Percentiles rank a stretch among this genome's conserved stretches.
phyloP scores from a whole-genome alignment of 2,888 invertebrate genomes.

The Julus scandinavius region DNA sequence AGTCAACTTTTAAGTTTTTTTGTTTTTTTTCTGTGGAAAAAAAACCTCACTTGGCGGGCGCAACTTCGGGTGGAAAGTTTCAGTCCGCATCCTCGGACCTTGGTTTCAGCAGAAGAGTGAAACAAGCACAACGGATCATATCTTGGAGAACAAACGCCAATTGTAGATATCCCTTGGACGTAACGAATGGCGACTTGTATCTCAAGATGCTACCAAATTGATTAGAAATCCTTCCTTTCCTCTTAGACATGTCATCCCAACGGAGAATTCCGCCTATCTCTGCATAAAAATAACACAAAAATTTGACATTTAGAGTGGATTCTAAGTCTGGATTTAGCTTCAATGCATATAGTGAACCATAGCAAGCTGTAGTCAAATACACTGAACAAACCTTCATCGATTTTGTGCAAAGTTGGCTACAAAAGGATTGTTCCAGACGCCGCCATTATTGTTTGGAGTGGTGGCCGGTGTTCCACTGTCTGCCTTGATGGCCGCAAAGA shows the following conservation, averaged over 20 bases:
- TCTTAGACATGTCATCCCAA: background rate
- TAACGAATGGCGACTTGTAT: background rate
- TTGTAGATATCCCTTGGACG: background rate
- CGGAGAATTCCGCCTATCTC: background rate
- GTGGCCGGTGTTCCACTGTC: conserved; percentile 16
- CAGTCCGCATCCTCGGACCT: background rate
- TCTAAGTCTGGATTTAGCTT: background rate
- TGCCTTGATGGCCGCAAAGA: conserved; percentile 70
- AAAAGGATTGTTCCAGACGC: conserved; percentile 48
- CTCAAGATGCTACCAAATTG: background rate
- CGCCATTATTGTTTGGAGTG: background rate
- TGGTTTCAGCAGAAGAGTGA: background rate
- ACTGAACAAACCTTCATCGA: conserved; percentile 41
- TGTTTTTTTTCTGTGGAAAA: background rate
- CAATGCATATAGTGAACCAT: background rate
- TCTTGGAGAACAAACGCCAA: background rate
- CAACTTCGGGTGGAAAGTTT: background rate
- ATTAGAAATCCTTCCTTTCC: background rate
- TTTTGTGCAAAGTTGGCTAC: conserved; percentile 36
- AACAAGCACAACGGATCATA: background rate
- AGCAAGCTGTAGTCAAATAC: no score
- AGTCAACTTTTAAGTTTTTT: background rate
- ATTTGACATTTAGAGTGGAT: background rate
- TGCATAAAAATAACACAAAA: background rate
- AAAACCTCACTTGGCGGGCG: background rate